Conservation (phyloP, 2,797 vertebrate species). For the Artibeus jamaicensis region DNA sequence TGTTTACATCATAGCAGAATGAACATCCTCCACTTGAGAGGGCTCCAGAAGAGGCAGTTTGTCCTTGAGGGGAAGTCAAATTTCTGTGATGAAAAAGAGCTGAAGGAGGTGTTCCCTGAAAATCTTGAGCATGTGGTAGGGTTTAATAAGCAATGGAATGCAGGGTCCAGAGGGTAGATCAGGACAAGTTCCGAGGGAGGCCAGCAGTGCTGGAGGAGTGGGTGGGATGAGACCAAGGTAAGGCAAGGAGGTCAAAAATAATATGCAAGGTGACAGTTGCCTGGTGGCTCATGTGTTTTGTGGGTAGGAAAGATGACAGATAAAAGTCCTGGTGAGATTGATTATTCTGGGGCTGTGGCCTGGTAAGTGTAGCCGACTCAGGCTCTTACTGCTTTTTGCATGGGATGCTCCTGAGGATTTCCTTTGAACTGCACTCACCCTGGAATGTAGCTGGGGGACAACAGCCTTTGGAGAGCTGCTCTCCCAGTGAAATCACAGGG, state of each 20-base stretch:
- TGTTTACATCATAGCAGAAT: background rate
- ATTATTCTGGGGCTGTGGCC: background rate
- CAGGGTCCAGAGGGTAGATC: background rate
- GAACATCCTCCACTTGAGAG: background rate
- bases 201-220: background rate
- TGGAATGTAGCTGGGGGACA: background rate
- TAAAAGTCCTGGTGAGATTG: background rate
- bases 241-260: background rate
- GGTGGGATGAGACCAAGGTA: background rate
- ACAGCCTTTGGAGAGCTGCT: background rate
- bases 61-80: background rate
- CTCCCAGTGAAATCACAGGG: background rate
- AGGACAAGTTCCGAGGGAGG: background rate
- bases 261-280: background rate
- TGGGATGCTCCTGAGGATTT: conserved; percentile 5
- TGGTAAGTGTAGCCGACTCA: background rate
- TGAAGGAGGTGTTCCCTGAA: background rate
- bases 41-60: background rate
- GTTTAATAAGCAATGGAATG: background rate
- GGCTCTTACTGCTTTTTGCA: background rate
- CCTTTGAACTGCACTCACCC: background rate
- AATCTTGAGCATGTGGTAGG: background rate
- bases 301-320: background rate
- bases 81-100: background rate
- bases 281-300: background rate